A percentile compares a stretch with the other conserved stretches of the same genome.
phyloP scores from a whole-genome alignment of 2,797 vertebrate genomes.

The Carapus acus region DNA sequence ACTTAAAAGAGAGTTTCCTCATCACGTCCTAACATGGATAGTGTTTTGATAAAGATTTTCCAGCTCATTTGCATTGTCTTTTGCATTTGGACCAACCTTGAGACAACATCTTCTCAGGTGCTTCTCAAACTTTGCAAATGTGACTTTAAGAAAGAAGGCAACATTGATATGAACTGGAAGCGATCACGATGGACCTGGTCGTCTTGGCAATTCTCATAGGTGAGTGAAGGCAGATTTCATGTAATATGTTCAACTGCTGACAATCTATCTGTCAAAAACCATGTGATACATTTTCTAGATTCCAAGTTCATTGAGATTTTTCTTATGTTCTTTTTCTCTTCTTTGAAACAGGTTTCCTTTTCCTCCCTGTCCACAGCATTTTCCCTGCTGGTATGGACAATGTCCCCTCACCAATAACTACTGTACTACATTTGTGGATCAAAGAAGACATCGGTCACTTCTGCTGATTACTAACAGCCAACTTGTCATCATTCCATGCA shows the following conservation, averaged over 20 bases:
- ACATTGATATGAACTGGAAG: conserved; percentile 1
- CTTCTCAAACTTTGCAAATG: conserved; percentile 40
- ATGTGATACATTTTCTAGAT: neutral
- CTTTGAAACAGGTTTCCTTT: conserved; percentile 37
- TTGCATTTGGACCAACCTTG: conserved; percentile 44
- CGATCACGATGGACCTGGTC: conserved; percentile 40
- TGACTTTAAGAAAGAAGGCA: neutral
- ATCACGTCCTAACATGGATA: neutral
- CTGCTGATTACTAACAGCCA: neutral
- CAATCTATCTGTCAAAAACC: too few relatives aligned
- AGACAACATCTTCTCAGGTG: conserved; percentile 41
- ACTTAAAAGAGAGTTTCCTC: neutral
- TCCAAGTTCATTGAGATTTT: too few relatives aligned
- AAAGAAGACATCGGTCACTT: neutral
- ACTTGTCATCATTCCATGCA: neutral
- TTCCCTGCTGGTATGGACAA: conserved; percentile 36
- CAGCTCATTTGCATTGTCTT: conserved; percentile 50
- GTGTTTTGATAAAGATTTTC: conserved; percentile 4
- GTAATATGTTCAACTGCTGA: too few relatives aligned
- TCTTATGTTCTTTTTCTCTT: conserved; percentile 1
- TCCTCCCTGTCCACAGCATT: neutral
- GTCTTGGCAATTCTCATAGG: conserved; percentile 37
- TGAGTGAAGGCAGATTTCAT: conserved; percentile 26
- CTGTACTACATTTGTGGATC: neutral
- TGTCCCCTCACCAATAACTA: neutral